A percentile compares a stretch with the other conserved stretches of the same genome.
phyloP scores from a whole-genome alignment of 2,888 invertebrate species.

The Gymnosoma rotundatum region DNA sequence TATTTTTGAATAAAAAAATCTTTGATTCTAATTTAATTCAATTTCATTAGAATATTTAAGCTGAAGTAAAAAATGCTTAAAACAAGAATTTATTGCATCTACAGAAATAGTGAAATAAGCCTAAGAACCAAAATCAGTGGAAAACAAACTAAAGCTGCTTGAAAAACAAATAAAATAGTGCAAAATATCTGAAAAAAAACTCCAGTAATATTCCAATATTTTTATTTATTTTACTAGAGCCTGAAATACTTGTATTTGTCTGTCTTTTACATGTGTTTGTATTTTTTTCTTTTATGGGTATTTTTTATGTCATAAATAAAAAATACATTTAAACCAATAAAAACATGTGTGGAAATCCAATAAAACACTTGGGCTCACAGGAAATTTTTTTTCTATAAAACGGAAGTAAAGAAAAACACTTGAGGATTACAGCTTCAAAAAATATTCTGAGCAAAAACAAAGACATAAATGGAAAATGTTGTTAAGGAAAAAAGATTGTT shows the following conservation, averaged over 20 bases:
- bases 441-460: background rate
- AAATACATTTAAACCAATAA: constrained; percentile 72
- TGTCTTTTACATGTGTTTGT: constrained; percentile 5
- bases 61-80: too few relatives aligned
- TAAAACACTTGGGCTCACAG: constrained; percentile 69
- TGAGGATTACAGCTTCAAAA: constrained; percentile 43
- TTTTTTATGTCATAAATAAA: constrained; percentile 69
- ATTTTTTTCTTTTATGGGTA: constrained; percentile 33
- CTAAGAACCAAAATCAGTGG: too few relatives aligned
- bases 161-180: too few relatives aligned
- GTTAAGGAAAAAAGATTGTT: constrained; percentile 6
- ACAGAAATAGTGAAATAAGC: too few relatives aligned
- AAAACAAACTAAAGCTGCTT: too few relatives aligned
- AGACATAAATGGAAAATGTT: constrained; percentile 12
- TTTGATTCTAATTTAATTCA: too few relatives aligned
- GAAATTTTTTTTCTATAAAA: background rate
- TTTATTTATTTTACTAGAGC: too few relatives aligned
- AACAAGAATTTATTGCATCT: too few relatives aligned
- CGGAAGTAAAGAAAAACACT: constrained; percentile 55
- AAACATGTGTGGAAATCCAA: constrained; percentile 72
- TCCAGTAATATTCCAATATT: too few relatives aligned
- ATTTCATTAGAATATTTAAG: too few relatives aligned
- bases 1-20: too few relatives aligned
- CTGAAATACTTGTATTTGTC: background rate
- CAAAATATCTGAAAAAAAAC: too few relatives aligned